These are phyloP conservation scores for Diabrotica undecimpunctata DNA, from an alignment of 1,140 invertebrate species.

Conservation along the genomic window DNA sequence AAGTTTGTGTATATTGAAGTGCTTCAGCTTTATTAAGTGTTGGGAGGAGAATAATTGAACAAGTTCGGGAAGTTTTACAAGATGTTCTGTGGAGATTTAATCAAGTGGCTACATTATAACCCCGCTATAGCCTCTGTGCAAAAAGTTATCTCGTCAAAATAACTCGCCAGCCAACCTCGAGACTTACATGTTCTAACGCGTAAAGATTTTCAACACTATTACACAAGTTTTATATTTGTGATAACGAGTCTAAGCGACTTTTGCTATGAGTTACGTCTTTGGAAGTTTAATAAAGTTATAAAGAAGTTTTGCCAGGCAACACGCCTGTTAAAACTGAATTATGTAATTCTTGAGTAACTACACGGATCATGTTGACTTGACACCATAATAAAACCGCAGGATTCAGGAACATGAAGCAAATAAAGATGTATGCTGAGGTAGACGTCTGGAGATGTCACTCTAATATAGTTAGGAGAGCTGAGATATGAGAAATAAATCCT, in stretches of 20 bases:
- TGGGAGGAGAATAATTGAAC: constrained; percentile 18
- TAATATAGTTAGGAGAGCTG: too few species aligned
- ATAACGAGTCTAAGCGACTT: background rate
- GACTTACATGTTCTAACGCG: background rate
- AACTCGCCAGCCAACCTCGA: background rate
- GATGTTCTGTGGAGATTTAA: constrained; percentile 19
- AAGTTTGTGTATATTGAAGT: constrained; percentile 5
- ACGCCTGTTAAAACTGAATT: background rate
- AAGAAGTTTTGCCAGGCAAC: background rate
- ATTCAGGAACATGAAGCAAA: background rate
- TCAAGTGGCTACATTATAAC: constrained; percentile 18
- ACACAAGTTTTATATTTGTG: background rate
- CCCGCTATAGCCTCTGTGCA: background rate
- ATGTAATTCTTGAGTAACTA: background rate
- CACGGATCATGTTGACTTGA: background rate
- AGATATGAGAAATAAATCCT: too few species aligned
- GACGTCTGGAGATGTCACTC: too few species aligned
- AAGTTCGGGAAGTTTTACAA: constrained; percentile 20
- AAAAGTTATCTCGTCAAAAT: constrained; percentile 16
- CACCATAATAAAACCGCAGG: background rate
- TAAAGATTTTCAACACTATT: background rate
- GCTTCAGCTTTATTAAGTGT: constrained; percentile 15
- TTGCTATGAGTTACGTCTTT: background rate
- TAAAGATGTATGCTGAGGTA: background rate
- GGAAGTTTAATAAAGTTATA: background rate